Base-by-base conservation (phyloP, 2,888 invertebrate genomes). In the Abscondita cerata region DNA sequence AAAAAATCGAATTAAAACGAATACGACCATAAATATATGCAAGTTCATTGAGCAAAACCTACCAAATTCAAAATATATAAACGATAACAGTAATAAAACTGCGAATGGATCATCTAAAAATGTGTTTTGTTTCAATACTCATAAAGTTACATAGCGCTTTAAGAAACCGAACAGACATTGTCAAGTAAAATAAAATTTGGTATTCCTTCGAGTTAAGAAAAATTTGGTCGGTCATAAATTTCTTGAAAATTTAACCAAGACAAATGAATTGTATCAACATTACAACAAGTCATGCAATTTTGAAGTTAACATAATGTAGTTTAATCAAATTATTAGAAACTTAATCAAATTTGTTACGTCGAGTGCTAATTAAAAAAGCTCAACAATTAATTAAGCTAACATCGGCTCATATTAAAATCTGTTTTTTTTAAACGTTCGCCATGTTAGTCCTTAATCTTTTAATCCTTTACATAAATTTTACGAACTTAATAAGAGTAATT, bases 261-360 rank as follows among this genome's bases (percentile, higher is more conserved):
- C 40, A 40, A 40, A 40, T 40, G 40, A 40, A 40, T 40, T 40
- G 16, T 40, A 12, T 40, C 15, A 13, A 40, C 5, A 40, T 15
- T 15, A 40, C 36, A 31, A 31, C 36, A 40, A 15, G 40, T 40
- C 40, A 44, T 44, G 44, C 19, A 44, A 44, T 44, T 44, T 19
- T 44, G n/a, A 18, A 44, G 18, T 44, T 19, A 44, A 44, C 3
- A 44, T 18, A 13, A 44, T 19, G 3, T 44, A 44, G 18, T 18
- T 44, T 44, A 19, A 44, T 16, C 11, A 18, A 44, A 44, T 44
- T 44, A 44, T 18, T 18, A 44, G 44, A 41, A n/a, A 11, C 18
- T 2, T 44, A 44, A 44, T 44, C 18, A 44, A 44, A 18, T 44
- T 44, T 44, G 18, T 44, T 18, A 44, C 44, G 44, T 44, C 44